A percentile compares a stretch with the other conserved stretches of the same genome.
Conservation (phyloP, 1,140 invertebrate genomes). For the Drosophila busckii region DNA sequence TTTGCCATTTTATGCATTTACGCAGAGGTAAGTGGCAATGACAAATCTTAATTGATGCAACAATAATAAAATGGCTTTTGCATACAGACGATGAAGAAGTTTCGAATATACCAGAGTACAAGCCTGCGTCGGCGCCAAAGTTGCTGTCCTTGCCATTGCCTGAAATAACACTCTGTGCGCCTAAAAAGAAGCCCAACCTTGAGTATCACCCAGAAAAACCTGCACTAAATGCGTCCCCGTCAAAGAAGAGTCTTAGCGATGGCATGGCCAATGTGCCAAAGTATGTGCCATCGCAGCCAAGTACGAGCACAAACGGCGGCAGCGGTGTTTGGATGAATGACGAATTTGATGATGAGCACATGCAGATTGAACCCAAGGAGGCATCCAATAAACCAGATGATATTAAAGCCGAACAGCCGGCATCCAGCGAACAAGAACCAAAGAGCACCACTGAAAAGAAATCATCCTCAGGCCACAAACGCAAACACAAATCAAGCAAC, state of each 20-base stretch:
- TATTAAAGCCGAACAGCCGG: conserved; percentile 37
- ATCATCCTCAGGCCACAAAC: conserved; percentile 17
- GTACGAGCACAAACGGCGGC: conserved; percentile 16
- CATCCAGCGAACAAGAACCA: background rate
- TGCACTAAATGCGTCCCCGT: conserved; percentile 63
- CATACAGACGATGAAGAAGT: conserved; percentile 57
- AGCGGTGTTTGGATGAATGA: conserved; percentile 24
- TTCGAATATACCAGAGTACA: conserved; percentile 47
- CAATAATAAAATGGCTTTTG: background rate
- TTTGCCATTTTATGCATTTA: conserved; percentile 92
- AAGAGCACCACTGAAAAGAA: conserved; percentile 17
- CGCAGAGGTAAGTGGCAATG: conserved; percentile 81
- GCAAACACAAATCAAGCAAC: conserved; percentile 39
- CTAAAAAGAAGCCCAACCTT: conserved; percentile 52
- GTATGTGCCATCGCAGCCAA: conserved; percentile 75
- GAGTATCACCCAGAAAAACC: conserved; percentile 75
- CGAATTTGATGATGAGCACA: conserved; percentile 27
- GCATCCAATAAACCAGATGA: background rate
- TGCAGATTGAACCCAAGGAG: conserved; percentile 13
- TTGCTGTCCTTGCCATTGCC: conserved; percentile 60
- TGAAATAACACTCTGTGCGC: conserved; percentile 32
- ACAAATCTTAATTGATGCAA: background rate
- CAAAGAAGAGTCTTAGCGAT: conserved; percentile 34
- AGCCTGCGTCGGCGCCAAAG: conserved; percentile 58
- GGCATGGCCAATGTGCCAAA: conserved; percentile 57